Percentiles rank a stretch among this genome's conserved stretches.
These are phyloP conservation scores for Prinia subflava DNA, from an alignment of 2,113 vertebrate species.

Conservation along the genomic window DNA sequence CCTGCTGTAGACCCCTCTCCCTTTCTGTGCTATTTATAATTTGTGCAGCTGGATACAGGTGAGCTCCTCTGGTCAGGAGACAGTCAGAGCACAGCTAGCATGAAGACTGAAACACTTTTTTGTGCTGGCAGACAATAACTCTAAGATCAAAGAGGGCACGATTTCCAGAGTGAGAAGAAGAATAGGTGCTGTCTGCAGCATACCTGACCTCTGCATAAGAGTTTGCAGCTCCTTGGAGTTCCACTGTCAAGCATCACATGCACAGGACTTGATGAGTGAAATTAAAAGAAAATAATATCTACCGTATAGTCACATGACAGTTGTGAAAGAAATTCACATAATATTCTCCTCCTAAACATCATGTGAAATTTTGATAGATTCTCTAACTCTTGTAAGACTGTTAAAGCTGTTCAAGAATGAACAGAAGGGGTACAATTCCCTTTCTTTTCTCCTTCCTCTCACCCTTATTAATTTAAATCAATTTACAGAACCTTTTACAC, in stretches of 20 bases:
- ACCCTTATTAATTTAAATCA: slow-evolving; percentile 21
- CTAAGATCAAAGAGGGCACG: slow-evolving; percentile 23
- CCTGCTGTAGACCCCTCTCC: background rate
- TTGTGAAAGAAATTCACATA: background rate
- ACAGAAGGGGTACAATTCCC: background rate
- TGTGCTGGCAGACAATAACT: slow-evolving; percentile 16
- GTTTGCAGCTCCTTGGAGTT: slow-evolving; percentile 21
- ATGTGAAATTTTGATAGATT: slow-evolving; percentile 2
- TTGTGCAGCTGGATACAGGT: background rate
- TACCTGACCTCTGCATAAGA: slow-evolving; percentile 43
- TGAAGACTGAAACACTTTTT: background rate
- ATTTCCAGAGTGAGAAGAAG: slow-evolving; percentile 12
- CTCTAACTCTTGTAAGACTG: background rate
- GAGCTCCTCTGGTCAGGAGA: slow-evolving; percentile 26
- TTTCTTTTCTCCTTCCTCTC: slow-evolving; percentile 5
- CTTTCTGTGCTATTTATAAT: background rate
- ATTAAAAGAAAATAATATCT: background rate
- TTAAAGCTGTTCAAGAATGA: background rate
- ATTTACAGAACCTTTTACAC: background rate
- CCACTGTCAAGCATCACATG: background rate
- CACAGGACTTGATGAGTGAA: background rate
- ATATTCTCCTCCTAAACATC: background rate
- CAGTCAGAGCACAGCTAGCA: background rate
- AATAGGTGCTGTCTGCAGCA: background rate
- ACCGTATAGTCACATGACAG: background rate